Percentiles rank a stretch among this genome's conserved stretches.
phyloP scores from a whole-genome alignment of 92 coral and sea anemone genomes.

The Scolanthus callimorphus region DNA sequence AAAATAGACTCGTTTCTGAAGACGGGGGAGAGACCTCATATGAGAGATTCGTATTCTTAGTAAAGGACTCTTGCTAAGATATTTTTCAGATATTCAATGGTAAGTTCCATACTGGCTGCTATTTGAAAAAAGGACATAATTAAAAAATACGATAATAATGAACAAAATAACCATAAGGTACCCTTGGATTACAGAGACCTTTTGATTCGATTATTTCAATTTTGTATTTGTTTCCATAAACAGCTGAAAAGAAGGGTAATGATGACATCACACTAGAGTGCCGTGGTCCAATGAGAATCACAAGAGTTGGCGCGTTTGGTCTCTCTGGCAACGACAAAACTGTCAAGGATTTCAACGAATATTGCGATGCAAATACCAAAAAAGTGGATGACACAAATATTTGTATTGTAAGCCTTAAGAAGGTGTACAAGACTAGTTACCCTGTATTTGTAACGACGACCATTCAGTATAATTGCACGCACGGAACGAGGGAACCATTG shows the following conservation, averaged over 20 bases:
- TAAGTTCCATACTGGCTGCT: too few relatives aligned
- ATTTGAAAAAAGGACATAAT: too few relatives aligned
- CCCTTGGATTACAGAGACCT: too few relatives aligned
- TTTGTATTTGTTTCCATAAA: too few relatives aligned
- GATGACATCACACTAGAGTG: conserved; percentile 76
- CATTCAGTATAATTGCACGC: conserved; percentile 52
- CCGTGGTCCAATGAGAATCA: conserved; percentile 48
- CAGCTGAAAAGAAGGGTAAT: conserved; percentile 72
- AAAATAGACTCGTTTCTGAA: too few relatives aligned
- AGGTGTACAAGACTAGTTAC: conserved; percentile 66
- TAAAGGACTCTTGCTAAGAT: too few relatives aligned
- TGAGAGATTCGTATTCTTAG: too few relatives aligned
- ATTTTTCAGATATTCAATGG: too few relatives aligned
- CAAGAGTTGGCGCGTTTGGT: conserved; percentile 60
- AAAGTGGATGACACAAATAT: conserved; percentile 52
- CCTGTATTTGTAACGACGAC: conserved; percentile 62
- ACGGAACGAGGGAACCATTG: conserved; percentile 29
- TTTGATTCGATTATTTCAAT: too few relatives aligned
- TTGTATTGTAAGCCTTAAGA: conserved; percentile 68
- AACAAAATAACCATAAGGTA: too few relatives aligned
- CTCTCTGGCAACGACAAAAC: conserved; percentile 63
- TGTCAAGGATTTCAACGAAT: conserved; percentile 50
- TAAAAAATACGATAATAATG: too few relatives aligned
- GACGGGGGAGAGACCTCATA: too few relatives aligned
- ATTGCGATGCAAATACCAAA: conserved; percentile 52